Evolutionary conservation across 1,140 invertebrate species (phyloP).

Genomic region (Saccostrea echinata): DNA sequence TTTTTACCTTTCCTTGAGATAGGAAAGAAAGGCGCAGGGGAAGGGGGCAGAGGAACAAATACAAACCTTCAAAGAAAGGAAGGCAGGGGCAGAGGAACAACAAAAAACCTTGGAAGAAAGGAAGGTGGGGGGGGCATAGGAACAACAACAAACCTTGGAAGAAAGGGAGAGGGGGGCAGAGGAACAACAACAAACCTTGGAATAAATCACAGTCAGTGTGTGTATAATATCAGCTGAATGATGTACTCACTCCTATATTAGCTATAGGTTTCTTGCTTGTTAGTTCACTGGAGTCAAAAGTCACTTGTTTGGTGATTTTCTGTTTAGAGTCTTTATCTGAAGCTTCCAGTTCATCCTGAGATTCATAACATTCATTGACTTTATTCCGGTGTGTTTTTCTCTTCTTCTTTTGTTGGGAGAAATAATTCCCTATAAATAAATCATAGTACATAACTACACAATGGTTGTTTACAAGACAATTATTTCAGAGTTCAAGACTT

Average conservation of each 20-base stretch:
- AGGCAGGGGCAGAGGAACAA: too few species aligned
- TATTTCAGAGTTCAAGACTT: background rate
- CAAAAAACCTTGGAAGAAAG: too few species aligned
- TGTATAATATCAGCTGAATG: constrained; percentile 24
- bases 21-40: too few species aligned
- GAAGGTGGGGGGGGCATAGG: too few species aligned
- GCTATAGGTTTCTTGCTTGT: constrained; percentile 29
- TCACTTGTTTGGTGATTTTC: constrained; percentile 35
- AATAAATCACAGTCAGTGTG: background rate
- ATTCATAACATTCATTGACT: constrained; percentile 35
- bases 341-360: constrained; percentile 21
- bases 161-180: too few species aligned
- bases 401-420: background rate
- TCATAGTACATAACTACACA: background rate
- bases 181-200: too few species aligned
- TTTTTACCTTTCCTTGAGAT: too few species aligned
- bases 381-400: background rate
- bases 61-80: too few species aligned
- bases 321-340: background rate
- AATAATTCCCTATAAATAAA: background rate
- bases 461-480: too few species aligned
- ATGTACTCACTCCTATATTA: constrained; percentile 1
- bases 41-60: too few species aligned
- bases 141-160: too few species aligned
- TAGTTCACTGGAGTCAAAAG: constrained; percentile 28